A percentile compares a stretch with the other conserved stretches of the same genome.
These are phyloP conservation scores for Pipra filicauda DNA, from an alignment of 2,113 vertebrate genomes.

Conservation along the genomic window DNA sequence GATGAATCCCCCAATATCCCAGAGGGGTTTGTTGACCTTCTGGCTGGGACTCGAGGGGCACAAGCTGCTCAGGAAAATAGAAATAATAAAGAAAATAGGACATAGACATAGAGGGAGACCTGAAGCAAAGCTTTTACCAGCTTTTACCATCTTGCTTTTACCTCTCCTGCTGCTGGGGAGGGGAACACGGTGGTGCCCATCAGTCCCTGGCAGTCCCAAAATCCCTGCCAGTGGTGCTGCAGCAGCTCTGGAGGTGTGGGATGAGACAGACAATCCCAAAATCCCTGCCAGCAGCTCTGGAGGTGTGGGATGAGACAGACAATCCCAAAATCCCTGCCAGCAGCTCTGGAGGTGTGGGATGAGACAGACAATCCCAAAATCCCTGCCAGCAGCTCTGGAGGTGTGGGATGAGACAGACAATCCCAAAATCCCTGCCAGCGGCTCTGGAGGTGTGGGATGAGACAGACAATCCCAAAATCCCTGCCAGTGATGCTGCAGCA, in stretches of 20 bases:
- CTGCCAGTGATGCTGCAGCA: not conserved
- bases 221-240: too few species aligned
- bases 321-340: too few species aligned
- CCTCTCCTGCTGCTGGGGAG: not conserved
- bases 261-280: not conserved
- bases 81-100: not conserved
- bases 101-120: not conserved
- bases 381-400: too few species aligned
- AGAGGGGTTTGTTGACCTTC: fast-evolving
- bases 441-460: too few species aligned
- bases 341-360: too few species aligned
- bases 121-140: not conserved
- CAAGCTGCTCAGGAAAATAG: not conserved
- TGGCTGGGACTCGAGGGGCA: not conserved
- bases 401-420: too few species aligned
- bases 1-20: not conserved
- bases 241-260: too few species aligned
- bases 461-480: not conserved
- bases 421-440: too few species aligned
- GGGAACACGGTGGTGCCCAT: fast-evolving
- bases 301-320: too few species aligned
- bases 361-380: too few species aligned
- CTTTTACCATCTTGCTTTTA: not conserved
- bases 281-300: not conserved
- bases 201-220: not conserved